Evolutionary conservation across 2,888 invertebrate species (phyloP).

Genomic region (Drosophila nr. medialis): DNA sequence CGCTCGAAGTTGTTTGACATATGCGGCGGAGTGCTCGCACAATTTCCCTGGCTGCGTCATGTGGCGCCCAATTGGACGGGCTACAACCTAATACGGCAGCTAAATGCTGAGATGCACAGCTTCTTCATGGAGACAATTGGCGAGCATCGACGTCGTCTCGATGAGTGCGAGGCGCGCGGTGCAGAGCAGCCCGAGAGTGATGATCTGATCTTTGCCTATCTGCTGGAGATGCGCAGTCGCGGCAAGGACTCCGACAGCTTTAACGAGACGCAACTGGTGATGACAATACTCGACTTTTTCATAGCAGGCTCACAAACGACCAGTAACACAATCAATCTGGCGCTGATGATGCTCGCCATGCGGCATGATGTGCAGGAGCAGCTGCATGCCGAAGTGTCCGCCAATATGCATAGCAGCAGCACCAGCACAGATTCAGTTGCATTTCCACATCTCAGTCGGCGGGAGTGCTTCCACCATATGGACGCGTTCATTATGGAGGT

Average conservation of each 20-base stretch:
- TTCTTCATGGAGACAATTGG: slow-evolving; percentile 87
- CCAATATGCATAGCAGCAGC: slow-evolving; percentile 67
- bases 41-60: slow-evolving; percentile 88
- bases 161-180: slow-evolving; percentile 82
- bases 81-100: slow-evolving; percentile 86
- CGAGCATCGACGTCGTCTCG: slow-evolving; percentile 85
- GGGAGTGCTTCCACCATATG: slow-evolving; percentile 85
- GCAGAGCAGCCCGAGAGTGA: slow-evolving; percentile 85
- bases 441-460: slow-evolving; percentile 79
- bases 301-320: slow-evolving; percentile 89
- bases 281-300: slow-evolving; percentile 89
- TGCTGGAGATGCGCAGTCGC: slow-evolving; percentile 86
- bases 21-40: slow-evolving; percentile 86
- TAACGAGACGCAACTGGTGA: slow-evolving; percentile 87
- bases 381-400: slow-evolving; percentile 86
- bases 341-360: slow-evolving; percentile 87
- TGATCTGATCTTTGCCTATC: slow-evolving; percentile 88
- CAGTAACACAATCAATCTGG: slow-evolving; percentile 87
- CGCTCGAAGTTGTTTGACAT: slow-evolving; percentile 87
- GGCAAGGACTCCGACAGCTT: slow-evolving; percentile 72
- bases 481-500: slow-evolving; percentile 87
- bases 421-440: slow-evolving; percentile 33
- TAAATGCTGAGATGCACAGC: slow-evolving; percentile 86
- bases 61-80: slow-evolving; percentile 87
- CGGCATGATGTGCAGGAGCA: slow-evolving; percentile 87